Base-by-base conservation (phyloP, 2,888 invertebrate species). In the Bombyx huttoni region DNA sequence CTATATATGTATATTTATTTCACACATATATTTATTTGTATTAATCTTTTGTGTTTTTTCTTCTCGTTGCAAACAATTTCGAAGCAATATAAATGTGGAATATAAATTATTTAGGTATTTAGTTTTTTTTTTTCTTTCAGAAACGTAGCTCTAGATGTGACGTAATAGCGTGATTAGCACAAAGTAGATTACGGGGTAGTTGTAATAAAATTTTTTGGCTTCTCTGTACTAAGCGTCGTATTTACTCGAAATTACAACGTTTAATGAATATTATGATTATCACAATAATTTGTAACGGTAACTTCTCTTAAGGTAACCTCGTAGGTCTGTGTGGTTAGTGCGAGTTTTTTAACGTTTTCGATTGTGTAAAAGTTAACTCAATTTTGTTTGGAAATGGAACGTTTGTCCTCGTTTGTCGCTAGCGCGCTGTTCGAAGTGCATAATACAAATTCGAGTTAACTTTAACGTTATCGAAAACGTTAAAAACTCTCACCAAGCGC, bases 221-320 rank as follows among this genome's bases (percentile, higher is more conserved):
- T 40, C 40, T 40, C 12, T 40, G 40, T 40, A 40, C 8, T 12
- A 10, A 40, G 40, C 12, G 24, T 24, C 24, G 24, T 40, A 40
- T 40, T 8, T 40, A 40, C 7, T 40, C 8, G 9, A 40, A 3
- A 10, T 49, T 40, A 53, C 51, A 50, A 50, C 46, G 46, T 46
- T 53, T 53, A 53, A 48, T 51, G n/a, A 34, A 49, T 46, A 47
- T 53, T 24, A 24, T 24, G 24, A 24, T 13, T 72, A 73, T 77
- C 76, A 76, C 70, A 74, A 77, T 75, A 24, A 24, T 67, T 73
- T 69, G 73, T 81, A 75, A 60, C 64, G 24, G 24, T 24, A 24
- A 24, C 53, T 60, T 62, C 48, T 71, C 40, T 40, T 40, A 40
- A 40, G 40, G 12, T 40, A 6, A 2, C 24, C 24, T 3, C 40